Evolutionary conservation across 2,797 vertebrate genomes (phyloP).

Genomic region (Taeniopygia guttata): DNA sequence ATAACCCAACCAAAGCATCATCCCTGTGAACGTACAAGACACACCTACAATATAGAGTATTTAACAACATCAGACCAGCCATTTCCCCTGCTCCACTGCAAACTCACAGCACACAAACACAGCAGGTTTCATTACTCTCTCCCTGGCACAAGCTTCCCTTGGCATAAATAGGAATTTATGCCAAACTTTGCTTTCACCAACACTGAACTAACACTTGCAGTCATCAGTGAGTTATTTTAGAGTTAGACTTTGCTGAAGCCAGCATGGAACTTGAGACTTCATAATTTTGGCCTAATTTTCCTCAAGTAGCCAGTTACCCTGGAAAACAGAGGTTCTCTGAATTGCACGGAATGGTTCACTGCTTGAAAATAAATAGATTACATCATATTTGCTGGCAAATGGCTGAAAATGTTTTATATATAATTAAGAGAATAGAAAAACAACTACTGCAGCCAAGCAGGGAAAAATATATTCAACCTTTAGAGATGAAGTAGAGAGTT

Average conservation of each 20-base stretch:
- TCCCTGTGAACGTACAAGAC: background rate
- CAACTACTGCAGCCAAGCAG: background rate
- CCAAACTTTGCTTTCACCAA: background rate
- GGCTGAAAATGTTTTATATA: background rate
- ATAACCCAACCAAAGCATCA: background rate
- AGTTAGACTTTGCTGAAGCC: background rate
- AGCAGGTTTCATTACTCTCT: background rate
- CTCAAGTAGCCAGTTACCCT: background rate
- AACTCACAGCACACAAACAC: background rate
- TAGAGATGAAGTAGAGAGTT: background rate
- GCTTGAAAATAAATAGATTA: slow-evolving; percentile 26
- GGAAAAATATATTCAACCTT: background rate
- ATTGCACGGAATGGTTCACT: background rate
- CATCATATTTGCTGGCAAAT: slow-evolving; percentile 1
- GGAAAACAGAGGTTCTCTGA: background rate
- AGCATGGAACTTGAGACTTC: background rate
- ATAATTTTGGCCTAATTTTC: background rate
- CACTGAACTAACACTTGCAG: background rate
- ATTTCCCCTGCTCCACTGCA: background rate
- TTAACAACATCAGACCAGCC: background rate
- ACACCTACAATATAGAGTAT: background rate
- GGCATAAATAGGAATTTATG: background rate
- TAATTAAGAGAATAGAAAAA: slow-evolving; percentile 29
- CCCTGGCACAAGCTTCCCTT: background rate
- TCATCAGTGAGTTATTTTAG: background rate